Percentiles rank a stretch among this genome's conserved stretches.
Evolutionary conservation across 1,140 invertebrate species (phyloP).

Genomic region (Saxidomus purpurata): DNA sequence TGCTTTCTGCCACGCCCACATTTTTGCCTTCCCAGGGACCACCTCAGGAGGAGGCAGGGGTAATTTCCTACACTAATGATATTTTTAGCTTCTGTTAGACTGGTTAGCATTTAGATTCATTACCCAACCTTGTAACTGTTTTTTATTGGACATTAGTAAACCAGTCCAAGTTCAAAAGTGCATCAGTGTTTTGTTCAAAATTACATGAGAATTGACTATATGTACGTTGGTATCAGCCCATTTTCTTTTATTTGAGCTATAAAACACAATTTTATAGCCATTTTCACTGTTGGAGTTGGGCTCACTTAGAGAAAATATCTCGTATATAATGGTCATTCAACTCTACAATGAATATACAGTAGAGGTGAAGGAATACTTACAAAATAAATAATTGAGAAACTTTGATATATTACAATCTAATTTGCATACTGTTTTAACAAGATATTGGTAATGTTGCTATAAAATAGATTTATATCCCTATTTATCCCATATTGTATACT

Average conservation of each 20-base stretch:
- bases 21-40: no score
- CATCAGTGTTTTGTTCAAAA: background rate
- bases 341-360: background rate
- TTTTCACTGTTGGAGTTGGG: background rate
- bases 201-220: background rate
- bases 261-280: constrained; percentile 21
- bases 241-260: constrained; percentile 24
- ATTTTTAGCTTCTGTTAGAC: no score
- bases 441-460: no score
- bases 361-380: background rate
- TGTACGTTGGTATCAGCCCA: background rate
- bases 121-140: background rate
- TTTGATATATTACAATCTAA: no score
- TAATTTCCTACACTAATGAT: no score
- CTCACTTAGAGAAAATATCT: constrained; percentile 24
- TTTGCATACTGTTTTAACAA: no score
- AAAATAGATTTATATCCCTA: no score
- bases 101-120: no score
- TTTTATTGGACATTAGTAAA: background rate
- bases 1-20: no score
- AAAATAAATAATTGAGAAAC: no score
- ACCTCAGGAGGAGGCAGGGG: no score
- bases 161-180: constrained; percentile 15
- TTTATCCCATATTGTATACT: no score
- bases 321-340: constrained; percentile 26